These are phyloP conservation scores for Chaitophorus viminalis DNA, from an alignment of 2,888 invertebrate genomes.

Conservation along the genomic window DNA sequence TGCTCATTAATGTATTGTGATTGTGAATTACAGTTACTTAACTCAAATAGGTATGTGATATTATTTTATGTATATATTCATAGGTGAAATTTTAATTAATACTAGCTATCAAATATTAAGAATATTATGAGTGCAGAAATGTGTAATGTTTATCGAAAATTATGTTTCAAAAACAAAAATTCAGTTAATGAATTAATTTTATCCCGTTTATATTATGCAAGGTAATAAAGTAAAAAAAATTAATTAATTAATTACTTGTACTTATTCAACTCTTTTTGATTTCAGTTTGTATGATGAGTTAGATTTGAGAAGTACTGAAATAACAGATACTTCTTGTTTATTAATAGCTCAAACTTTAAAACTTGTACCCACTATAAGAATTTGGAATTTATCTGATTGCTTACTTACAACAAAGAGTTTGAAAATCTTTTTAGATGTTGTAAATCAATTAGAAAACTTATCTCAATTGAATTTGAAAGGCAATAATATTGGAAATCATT, in stretches of 20 bases:
- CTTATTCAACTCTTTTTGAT: not conserved
- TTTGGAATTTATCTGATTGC: slow-evolving; percentile 45
- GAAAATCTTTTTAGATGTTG: slow-evolving; percentile 14
- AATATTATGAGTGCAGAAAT: slow-evolving; percentile 5
- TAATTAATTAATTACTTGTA: not conserved
- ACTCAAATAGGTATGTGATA: too few species aligned
- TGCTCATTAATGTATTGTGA: not conserved
- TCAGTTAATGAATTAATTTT: not conserved
- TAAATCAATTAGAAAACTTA: slow-evolving; percentile 11
- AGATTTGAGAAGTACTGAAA: slow-evolving; percentile 3
- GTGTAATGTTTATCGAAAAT: slow-evolving; percentile 17
- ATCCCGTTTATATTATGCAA: slow-evolving; percentile 20
- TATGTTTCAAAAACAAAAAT: slow-evolving; percentile 20
- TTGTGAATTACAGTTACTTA: not conserved
- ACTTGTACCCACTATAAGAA: not conserved
- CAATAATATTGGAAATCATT: slow-evolving; percentile 31
- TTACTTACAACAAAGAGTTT: slow-evolving; percentile 3
- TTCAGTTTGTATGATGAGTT: slow-evolving; percentile 37
- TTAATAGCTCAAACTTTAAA: slow-evolving; percentile 27
- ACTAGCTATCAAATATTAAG: not conserved
- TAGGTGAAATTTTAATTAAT: not conserved
- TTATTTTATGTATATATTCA: too few species aligned
- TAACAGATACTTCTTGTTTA: slow-evolving; percentile 12
- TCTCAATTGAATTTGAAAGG: slow-evolving; percentile 41
- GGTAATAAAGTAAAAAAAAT: not conserved